Evolutionary conservation across 2,888 invertebrate species (phyloP).

Genomic region (Steinernema hermaphroditum): DNA sequence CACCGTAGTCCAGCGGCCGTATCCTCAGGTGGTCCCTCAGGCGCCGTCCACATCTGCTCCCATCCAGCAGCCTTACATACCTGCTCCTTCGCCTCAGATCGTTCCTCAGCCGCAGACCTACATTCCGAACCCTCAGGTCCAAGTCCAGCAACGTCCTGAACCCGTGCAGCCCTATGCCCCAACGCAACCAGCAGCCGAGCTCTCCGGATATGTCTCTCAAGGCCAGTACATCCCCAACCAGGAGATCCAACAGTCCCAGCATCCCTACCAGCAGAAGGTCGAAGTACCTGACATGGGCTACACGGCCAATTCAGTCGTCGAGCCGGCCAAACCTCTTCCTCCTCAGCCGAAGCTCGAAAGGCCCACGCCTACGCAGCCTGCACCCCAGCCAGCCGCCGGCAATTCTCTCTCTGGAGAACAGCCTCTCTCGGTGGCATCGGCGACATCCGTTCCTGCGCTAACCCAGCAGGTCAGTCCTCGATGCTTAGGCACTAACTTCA

Average conservation of each 20-base stretch:
- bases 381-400: conserved; percentile 24
- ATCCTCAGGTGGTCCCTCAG: background rate
- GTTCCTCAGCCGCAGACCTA: background rate
- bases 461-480: conserved; percentile 55
- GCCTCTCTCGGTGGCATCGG: conserved; percentile 33
- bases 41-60: conserved; percentile 19
- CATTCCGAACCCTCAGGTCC: background rate
- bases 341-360: background rate
- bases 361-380: conserved; percentile 32
- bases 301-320: background rate
- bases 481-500: background rate
- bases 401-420: conserved; percentile 25
- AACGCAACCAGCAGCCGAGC: background rate
- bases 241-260: background rate
- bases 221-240: background rate
- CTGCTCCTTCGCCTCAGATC: background rate
- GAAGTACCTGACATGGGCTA: conserved; percentile 20
- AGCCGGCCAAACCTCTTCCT: background rate
- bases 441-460: conserved; percentile 58
- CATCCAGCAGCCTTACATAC: conserved; percentile 20
- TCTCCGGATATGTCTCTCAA: background rate
- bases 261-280: conserved; percentile 23
- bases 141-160: background rate
- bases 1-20: background rate
- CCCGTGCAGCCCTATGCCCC: background rate